These are phyloP conservation scores for Romanogobio albipinnatus DNA, from an alignment of 2,113 vertebrate species.

Conservation along the genomic window DNA sequence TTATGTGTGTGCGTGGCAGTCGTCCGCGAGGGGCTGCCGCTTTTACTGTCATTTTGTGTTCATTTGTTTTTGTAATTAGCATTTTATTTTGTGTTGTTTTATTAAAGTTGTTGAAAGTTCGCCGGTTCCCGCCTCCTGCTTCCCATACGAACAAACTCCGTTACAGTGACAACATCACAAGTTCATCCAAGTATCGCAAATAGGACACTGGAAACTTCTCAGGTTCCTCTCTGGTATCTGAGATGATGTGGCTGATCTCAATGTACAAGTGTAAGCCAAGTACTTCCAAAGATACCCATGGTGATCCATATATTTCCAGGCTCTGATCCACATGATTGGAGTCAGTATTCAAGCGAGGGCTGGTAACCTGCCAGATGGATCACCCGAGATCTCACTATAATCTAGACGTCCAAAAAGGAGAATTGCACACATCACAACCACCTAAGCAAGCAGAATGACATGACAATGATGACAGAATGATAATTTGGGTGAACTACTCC, in stretches of 20 bases:
- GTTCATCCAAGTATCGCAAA: neutral
- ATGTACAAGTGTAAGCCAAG: conserved; percentile 7
- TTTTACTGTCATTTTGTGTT: no score
- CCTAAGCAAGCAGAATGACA: neutral
- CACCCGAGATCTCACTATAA: conserved; percentile 5
- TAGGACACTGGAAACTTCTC: conserved; percentile 26
- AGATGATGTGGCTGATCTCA: neutral
- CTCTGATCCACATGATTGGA: neutral
- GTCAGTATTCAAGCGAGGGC: neutral
- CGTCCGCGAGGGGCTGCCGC: no score
- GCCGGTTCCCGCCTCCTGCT: no score
- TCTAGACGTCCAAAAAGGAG: neutral
- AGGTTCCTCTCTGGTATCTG: conserved; percentile 6
- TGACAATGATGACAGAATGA: neutral
- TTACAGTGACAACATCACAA: conserved; percentile 21
- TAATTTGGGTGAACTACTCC: neutral
- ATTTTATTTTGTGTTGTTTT: no score
- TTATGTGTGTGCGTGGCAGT: no score
- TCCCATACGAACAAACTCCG: no score
- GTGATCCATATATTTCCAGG: conserved; percentile 13
- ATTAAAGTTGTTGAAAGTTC: no score
- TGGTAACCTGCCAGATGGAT: conserved; percentile 10
- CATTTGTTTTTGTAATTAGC: no score
- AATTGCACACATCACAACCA: neutral
- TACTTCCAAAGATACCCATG: conserved; percentile 19